These are phyloP conservation scores for Lepidothrix coronata DNA, from an alignment of 2,113 vertebrate genomes.

Conservation along the genomic window DNA sequence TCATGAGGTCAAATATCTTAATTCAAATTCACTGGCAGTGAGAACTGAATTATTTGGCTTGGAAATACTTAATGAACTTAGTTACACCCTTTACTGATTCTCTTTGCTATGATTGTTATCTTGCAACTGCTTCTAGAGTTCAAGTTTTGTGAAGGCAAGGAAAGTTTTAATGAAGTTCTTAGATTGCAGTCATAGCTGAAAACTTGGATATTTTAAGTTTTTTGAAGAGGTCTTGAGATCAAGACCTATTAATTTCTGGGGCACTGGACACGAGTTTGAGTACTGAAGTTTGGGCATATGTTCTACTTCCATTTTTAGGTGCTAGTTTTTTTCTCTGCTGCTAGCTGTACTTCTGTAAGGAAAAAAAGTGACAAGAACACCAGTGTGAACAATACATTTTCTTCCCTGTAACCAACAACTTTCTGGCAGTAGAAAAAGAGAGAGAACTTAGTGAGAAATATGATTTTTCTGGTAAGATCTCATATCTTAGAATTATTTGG, in stretches of 20 bases:
- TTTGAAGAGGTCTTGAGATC: background rate
- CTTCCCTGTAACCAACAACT: background rate
- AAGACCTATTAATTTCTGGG: background rate
- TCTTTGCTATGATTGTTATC: background rate
- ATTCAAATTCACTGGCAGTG: background rate
- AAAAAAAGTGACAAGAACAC: background rate
- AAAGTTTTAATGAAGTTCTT: conserved; percentile 35
- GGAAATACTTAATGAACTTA: background rate
- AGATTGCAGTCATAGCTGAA: background rate
- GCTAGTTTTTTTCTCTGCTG: background rate
- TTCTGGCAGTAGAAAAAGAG: background rate
- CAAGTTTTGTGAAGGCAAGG: background rate
- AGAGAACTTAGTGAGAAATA: background rate
- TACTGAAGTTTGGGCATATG: background rate
- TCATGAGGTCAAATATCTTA: background rate
- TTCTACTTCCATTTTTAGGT: background rate
- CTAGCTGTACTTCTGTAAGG: background rate
- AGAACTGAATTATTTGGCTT: background rate
- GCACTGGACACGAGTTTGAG: background rate
- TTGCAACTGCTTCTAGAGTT: background rate
- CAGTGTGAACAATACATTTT: background rate
- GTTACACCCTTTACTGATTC: background rate
- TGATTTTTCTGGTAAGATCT: background rate
- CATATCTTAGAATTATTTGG: background rate
- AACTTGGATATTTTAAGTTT: background rate